A percentile compares a stretch with the other conserved stretches of the same genome.
Conservation (phyloP, 2,113 vertebrate genomes). For the Hyla sarda region DNA sequence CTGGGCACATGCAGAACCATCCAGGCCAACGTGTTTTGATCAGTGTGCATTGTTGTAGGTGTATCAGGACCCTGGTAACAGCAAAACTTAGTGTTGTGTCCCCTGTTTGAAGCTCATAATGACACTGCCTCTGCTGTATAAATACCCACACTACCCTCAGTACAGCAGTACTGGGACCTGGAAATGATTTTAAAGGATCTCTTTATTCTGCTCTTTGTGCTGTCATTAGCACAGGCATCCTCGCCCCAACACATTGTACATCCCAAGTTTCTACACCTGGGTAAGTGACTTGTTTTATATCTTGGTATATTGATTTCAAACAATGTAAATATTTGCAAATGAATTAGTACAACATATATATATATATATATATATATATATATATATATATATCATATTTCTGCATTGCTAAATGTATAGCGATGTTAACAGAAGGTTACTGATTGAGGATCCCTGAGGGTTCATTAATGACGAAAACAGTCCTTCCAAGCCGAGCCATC, state of each 20-base stretch:
- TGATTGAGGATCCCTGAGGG: background rate
- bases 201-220: slow-evolving; percentile 66
- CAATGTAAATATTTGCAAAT: background rate
- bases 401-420: background rate
- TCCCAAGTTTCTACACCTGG: slow-evolving; percentile 72
- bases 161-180: slow-evolving; percentile 56
- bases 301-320: background rate
- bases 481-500: slow-evolving; percentile 13
- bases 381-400: too few relatives aligned
- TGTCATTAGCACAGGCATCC: slow-evolving; percentile 61
- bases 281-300: slow-evolving; percentile 63
- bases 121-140: background rate
- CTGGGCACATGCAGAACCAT: slow-evolving; percentile 69
- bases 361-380: too few relatives aligned
- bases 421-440: slow-evolving; percentile 15
- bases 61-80: slow-evolving; percentile 27
- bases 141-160: background rate
- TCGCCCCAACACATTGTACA: slow-evolving; percentile 63
- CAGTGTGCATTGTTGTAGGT: slow-evolving; percentile 68
- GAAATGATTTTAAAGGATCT: slow-evolving; percentile 67
- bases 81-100: slow-evolving; percentile 30
- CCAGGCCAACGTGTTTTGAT: slow-evolving; percentile 65
- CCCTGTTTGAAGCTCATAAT: background rate
- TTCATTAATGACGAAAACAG: slow-evolving; percentile 10
- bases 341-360: background rate